These are phyloP conservation scores for Cirrhinus molitorella DNA, from an alignment of 2,797 vertebrate genomes.

Conservation along the genomic window DNA sequence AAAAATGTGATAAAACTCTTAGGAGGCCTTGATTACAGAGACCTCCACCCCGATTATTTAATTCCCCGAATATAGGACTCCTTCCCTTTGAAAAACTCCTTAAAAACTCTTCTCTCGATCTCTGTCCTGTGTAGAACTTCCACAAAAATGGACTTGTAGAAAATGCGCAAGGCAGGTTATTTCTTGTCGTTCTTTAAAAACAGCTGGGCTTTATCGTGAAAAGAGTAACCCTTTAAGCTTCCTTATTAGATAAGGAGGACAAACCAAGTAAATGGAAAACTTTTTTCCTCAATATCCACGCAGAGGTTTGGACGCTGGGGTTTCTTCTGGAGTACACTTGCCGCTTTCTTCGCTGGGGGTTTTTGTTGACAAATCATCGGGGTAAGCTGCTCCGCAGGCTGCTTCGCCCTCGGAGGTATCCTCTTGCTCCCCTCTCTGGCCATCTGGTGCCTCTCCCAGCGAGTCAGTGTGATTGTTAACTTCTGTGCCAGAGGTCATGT, in stretches of 20 bases:
- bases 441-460: conserved; percentile 85
- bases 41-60: conserved; percentile 76
- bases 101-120: conserved; percentile 72
- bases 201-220: conserved; percentile 66
- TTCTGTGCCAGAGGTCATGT: conserved; percentile 87
- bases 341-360: conserved; percentile 74
- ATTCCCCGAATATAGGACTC: conserved; percentile 73
- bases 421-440: conserved; percentile 78
- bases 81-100: conserved; percentile 81
- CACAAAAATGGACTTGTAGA: conserved; percentile 74
- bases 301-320: conserved; percentile 74
- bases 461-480: conserved; percentile 87
- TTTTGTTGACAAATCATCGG: conserved; percentile 77
- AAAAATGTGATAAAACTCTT: conserved; percentile 74
- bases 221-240: conserved; percentile 78
- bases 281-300: conserved; percentile 73
- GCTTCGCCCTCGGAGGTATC: conserved; percentile 85
- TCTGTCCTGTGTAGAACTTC: conserved; percentile 67
- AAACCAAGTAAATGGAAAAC: conserved; percentile 28
- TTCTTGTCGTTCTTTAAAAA: conserved; percentile 68
- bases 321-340: conserved; percentile 80
- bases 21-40: conserved; percentile 81
- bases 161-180: conserved; percentile 71
- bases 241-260: conserved; percentile 63
- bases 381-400: conserved; percentile 83